Evolutionary conservation across 1,140 invertebrate genomes (phyloP).

Genomic region (Geopemphigus sp.): DNA sequence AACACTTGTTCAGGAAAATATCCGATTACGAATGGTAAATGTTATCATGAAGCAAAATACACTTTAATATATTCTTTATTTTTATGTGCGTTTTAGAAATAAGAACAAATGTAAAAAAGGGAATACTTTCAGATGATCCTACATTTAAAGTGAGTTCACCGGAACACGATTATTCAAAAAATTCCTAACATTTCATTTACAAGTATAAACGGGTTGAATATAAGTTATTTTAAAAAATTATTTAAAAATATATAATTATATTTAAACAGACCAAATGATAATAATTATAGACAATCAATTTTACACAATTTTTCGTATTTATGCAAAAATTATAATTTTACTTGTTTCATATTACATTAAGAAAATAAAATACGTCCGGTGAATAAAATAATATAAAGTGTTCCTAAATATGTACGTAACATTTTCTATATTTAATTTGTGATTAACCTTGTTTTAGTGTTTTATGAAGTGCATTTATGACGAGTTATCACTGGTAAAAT

Average conservation of each 20-base stretch:
- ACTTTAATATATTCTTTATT: background rate
- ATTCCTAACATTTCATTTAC: no score
- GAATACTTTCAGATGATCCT: background rate
- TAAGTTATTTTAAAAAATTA: no score
- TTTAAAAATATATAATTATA: no score
- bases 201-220: no score
- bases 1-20: background rate
- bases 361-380: no score
- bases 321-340: no score
- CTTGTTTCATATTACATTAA: no score
- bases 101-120: background rate
- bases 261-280: no score
- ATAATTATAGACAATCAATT: no score
- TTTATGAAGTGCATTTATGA: background rate
- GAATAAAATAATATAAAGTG: no score
- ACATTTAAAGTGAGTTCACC: background rate
- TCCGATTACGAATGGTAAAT: background rate
- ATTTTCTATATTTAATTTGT: background rate
- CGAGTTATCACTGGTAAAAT: background rate
- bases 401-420: background rate
- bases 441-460: background rate
- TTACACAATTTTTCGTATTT: no score
- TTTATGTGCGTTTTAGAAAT: slow-evolving; percentile 3
- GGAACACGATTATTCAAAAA: no score
- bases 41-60: background rate